Percentiles rank a stretch among this genome's conserved stretches.
Evolutionary conservation across 2,888 invertebrate species (phyloP).

Genomic region (Lasioglossum malachurum): DNA sequence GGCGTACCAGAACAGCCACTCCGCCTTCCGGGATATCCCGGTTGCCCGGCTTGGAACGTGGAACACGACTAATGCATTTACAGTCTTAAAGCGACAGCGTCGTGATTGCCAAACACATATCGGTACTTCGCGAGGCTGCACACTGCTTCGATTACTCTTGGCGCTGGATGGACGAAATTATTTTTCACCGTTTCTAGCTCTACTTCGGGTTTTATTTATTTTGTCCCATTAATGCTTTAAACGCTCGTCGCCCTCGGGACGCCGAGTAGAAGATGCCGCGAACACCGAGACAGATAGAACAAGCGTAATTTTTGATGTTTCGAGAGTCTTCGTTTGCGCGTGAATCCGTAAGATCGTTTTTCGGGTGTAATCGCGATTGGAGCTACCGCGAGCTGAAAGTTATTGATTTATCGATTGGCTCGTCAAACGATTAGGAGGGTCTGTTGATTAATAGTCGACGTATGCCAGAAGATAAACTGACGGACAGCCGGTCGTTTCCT

Average conservation of each 20-base stretch:
- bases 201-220: neutral
- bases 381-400: constrained; percentile 70
- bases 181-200: neutral
- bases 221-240: neutral
- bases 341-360: neutral
- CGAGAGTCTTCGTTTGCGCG: neutral
- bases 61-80: constrained; percentile 74
- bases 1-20: constrained; percentile 68
- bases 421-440: constrained; percentile 76
- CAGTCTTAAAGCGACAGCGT: constrained; percentile 64
- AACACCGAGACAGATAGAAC: neutral
- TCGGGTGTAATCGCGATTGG: constrained; percentile 12
- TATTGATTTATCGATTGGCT: constrained; percentile 81
- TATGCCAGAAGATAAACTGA: constrained; percentile 74
- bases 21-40: constrained; percentile 76
- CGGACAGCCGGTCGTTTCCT: constrained; percentile 70
- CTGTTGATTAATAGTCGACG: constrained; percentile 80
- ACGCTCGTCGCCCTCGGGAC: neutral
- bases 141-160: neutral
- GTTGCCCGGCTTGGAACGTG: constrained; percentile 46
- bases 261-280: no score
- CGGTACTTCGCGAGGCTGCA: constrained; percentile 48
- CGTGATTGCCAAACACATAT: constrained; percentile 64
- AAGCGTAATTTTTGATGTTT: neutral
- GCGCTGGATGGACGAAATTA: neutral